Percentiles rank a stretch among this genome's conserved stretches.
These are phyloP conservation scores for Pipistrellus pygmaeus DNA, from an alignment of 2,797 vertebrate species.

Conservation along the genomic window DNA sequence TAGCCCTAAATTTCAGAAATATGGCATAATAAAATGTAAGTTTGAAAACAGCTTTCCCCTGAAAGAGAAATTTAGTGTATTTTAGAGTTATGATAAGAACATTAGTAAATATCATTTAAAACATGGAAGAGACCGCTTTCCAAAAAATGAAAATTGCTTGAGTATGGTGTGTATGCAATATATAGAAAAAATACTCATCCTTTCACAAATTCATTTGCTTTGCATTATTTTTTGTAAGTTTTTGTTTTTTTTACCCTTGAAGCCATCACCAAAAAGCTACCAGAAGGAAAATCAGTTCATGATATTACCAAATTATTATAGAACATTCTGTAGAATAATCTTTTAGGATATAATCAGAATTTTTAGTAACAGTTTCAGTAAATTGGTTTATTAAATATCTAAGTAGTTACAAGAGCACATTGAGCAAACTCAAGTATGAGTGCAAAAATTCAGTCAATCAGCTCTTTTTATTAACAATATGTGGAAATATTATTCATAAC, in stretches of 20 bases:
- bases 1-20: background rate
- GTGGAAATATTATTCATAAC: background rate
- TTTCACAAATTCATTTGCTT: background rate
- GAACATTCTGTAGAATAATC: background rate
- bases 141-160: background rate
- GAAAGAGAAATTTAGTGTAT: background rate
- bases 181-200: background rate
- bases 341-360: background rate
- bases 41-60: background rate
- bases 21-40: background rate
- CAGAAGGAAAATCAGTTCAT: background rate
- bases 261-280: conserved; percentile 9
- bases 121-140: background rate
- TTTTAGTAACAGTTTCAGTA: background rate
- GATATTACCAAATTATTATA: conserved; percentile 2
- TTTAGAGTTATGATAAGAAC: background rate
- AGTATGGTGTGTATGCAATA: background rate
- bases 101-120: background rate
- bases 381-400: conserved; percentile 14
- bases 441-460: background rate
- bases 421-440: background rate
- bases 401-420: background rate
- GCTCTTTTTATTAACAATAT: background rate
- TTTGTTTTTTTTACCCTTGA: background rate
- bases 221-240: too few relatives aligned